phyloP scores from a whole-genome alignment of 2,888 invertebrate genomes.

The Coecobrya sp. region DNA sequence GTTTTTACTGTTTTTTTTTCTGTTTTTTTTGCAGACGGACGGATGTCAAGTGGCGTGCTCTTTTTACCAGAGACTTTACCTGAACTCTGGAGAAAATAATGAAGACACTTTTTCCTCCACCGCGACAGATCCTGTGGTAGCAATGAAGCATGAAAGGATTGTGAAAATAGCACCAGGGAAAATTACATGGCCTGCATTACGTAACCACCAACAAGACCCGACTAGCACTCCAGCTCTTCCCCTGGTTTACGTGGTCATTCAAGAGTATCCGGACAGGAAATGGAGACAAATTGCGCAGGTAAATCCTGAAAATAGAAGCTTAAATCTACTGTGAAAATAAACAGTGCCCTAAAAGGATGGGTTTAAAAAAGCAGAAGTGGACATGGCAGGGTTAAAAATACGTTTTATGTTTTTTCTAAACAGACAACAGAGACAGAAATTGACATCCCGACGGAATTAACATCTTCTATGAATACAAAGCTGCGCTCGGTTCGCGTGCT shows the following conservation, averaged over 20 bases:
- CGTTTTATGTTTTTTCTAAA: slow-evolving; percentile 46
- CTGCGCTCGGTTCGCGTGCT: slow-evolving; percentile 89
- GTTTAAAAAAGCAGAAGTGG: slow-evolving; percentile 15
- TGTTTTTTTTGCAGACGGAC: slow-evolving; percentile 90
- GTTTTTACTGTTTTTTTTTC: not conserved
- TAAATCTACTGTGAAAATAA: no score
- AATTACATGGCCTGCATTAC: slow-evolving; percentile 88
- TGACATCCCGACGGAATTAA: slow-evolving; percentile 79
- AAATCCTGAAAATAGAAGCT: slow-evolving; percentile 2
- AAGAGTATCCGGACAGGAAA: slow-evolving; percentile 88
- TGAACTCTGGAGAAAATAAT: slow-evolving; percentile 61
- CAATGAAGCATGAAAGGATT: slow-evolving; percentile 87
- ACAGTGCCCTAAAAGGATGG: no score
- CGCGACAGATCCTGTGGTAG: slow-evolving; percentile 69
- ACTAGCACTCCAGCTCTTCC: not conserved
- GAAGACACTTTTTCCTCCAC: slow-evolving; percentile 15
- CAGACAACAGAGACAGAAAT: slow-evolving; percentile 84
- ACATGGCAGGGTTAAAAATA: not conserved
- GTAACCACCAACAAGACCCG: slow-evolving; percentile 87
- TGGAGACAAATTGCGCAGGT: slow-evolving; percentile 87
- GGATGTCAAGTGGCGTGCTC: slow-evolving; percentile 92
- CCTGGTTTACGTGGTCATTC: slow-evolving; percentile 91
- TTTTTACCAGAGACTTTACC: slow-evolving; percentile 89
- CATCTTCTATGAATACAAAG: slow-evolving; percentile 67
- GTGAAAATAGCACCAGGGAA: slow-evolving; percentile 89